Conservation (phyloP, 2,888 invertebrate species). For the Ramazzottius varieornatus region DNA sequence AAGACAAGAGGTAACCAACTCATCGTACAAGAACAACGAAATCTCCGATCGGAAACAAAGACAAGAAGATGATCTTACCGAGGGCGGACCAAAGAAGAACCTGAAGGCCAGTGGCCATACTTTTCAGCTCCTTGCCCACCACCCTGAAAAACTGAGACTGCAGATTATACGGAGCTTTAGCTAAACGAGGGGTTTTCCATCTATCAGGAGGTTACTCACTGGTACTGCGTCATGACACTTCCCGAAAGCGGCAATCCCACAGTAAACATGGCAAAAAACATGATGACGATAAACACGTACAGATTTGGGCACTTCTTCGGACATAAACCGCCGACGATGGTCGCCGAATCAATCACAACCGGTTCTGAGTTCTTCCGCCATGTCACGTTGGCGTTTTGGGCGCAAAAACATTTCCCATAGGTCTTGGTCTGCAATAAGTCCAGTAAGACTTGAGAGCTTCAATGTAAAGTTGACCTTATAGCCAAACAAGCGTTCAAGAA, state of each 20-base stretch:
- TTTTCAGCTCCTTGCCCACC: background rate
- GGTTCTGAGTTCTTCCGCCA: background rate
- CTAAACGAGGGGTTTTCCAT: too few relatives aligned
- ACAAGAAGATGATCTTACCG: too few relatives aligned
- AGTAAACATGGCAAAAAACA: background rate
- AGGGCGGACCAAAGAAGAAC: background rate
- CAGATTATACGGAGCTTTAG: too few relatives aligned
- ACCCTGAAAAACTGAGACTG: background rate
- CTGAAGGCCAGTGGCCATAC: background rate
- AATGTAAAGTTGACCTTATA: too few relatives aligned
- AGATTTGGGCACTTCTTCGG: background rate
- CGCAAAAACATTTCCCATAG: background rate
- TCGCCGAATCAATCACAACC: too few relatives aligned
- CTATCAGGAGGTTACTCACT: too few relatives aligned
- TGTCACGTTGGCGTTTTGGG: background rate
- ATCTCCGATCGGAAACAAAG: too few relatives aligned
- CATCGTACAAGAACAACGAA: too few relatives aligned
- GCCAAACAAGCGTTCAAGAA: too few relatives aligned
- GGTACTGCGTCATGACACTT: background rate
- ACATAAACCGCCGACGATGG: background rate
- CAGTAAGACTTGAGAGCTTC: too few relatives aligned
- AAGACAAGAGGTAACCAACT: background rate
- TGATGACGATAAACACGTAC: background rate
- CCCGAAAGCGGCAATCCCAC: background rate
- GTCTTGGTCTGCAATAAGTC: background rate